phyloP scores from a whole-genome alignment of 2,797 vertebrate genomes.

The Myiotriccus ornatus region DNA sequence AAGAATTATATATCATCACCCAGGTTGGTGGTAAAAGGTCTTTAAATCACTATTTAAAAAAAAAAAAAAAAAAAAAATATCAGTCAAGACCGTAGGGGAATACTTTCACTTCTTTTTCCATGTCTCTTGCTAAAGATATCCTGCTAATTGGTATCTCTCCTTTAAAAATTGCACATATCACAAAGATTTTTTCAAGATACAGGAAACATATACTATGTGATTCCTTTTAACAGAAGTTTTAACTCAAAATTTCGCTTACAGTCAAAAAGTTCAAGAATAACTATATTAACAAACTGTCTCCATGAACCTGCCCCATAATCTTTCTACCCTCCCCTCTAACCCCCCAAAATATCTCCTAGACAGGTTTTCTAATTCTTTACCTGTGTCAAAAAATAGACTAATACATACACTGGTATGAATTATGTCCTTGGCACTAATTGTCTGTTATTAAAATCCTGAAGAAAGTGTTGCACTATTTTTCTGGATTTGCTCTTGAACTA shows the following conservation, averaged over 20 bases:
- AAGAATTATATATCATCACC: slow-evolving; percentile 14
- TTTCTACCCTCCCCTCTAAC: not conserved
- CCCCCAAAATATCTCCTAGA: not conserved
- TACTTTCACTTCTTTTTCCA: not conserved
- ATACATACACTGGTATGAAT: not conserved
- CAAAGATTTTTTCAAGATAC: not conserved
- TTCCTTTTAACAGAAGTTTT: not conserved
- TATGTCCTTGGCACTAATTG: not conserved
- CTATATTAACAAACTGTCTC: not conserved
- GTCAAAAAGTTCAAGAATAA: not conserved
- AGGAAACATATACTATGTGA: not conserved
- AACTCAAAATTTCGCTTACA: not conserved
- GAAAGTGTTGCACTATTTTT: not conserved
- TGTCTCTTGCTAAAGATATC: not conserved
- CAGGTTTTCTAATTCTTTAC: not conserved
- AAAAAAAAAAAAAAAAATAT: not conserved
- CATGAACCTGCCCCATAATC: not conserved
- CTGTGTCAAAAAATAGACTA: not conserved
- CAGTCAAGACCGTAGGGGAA: not conserved
- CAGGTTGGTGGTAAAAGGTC: not conserved
- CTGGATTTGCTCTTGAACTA: not conserved
- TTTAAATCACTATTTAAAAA: not conserved
- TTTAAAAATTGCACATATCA: not conserved
- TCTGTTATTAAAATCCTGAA: not conserved
- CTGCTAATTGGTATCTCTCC: not conserved